Conservation (phyloP, 2,797 vertebrate species). For the Varecia variegata region DNA sequence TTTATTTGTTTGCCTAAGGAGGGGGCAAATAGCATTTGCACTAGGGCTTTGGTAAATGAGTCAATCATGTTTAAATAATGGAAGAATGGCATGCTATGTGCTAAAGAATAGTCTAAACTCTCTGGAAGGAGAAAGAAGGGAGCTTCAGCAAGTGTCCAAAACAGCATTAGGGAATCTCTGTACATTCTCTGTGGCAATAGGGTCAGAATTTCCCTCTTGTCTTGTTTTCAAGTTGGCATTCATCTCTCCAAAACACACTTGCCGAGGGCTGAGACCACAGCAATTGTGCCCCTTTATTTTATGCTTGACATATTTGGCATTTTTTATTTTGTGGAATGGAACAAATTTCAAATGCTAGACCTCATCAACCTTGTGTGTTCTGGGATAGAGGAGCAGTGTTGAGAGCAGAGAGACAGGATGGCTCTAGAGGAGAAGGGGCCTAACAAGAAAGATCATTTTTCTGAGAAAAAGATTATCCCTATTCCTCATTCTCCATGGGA, state of each 20-base stretch:
- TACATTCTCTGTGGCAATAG: not conserved
- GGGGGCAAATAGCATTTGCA: slow-evolving; percentile 66
- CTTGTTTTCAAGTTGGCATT: not conserved
- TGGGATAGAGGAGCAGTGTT: not conserved
- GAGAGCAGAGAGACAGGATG: not conserved
- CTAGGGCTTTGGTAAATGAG: slow-evolving; percentile 54
- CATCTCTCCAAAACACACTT: not conserved
- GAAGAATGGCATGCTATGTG: not conserved
- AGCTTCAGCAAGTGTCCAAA: not conserved
- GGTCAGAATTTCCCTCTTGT: not conserved
- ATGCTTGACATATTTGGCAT: not conserved
- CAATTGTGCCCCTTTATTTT: not conserved
- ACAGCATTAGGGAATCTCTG: not conserved
- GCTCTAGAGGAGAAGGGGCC: not conserved
- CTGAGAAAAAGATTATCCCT: not conserved
- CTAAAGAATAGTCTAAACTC: slow-evolving; percentile 20
- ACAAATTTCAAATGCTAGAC: not conserved
- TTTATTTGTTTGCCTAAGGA: slow-evolving; percentile 79
- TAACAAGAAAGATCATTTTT: not conserved
- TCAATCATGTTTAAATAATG: slow-evolving; percentile 53
- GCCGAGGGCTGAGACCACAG: not conserved
- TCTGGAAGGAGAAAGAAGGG: not conserved
- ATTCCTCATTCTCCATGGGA: not conserved
- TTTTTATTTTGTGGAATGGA: not conserved
- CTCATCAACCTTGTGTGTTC: not conserved